Evolutionary conservation across 2,888 invertebrate genomes (phyloP), one percentile per base, ranked within the genome.

Genomic region (Acrobeloides nanus): DNA sequence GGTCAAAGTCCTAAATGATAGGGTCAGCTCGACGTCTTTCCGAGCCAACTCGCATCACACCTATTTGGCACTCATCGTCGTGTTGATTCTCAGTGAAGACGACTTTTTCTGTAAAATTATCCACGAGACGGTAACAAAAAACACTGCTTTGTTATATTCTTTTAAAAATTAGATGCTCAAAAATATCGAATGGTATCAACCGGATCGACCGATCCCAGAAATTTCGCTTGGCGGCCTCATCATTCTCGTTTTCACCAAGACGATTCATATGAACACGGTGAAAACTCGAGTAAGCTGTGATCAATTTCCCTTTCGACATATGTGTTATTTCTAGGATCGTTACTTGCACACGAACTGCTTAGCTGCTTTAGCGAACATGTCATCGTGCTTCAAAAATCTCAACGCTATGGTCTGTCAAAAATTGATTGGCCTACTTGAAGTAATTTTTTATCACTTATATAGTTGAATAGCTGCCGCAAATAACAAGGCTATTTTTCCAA

Each of bases 311-410:
- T 27, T n/a, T 8, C 8, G 35, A 33, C 35, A 25, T 21, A 17
- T 15, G 17, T 7, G 10, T 8, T 54, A n/a, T n/a, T 46, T 66
- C 37, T 46, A 73, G 73, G 73, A 73, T 34, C 63, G 74, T 18
- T 97, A 97, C 76, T 80, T 97, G 17, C 97, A 97, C 75, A 95
- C 93, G 3, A 97, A 97, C 77, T 95, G 95, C 74, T 79, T 97
- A 56, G 97, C 97, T 2, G 93, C 95, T 5, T 80, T 97, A 62
- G 95, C 97, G 15, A 97, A 97, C 70, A 95, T 97, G 95, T 93
- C 93, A 29, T 84, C 83, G 69, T 78, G 83, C 77, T 95, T 95
- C 75, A 82, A 87, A 66, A 83, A 86, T 48, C 79, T 97, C 18
- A 90, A 93, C 76, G 89, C 93, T 0, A 90, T 92, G 74, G 95